Base-by-base conservation (phyloP, 1,140 invertebrate genomes). In the Drosophila sp. region DNA sequence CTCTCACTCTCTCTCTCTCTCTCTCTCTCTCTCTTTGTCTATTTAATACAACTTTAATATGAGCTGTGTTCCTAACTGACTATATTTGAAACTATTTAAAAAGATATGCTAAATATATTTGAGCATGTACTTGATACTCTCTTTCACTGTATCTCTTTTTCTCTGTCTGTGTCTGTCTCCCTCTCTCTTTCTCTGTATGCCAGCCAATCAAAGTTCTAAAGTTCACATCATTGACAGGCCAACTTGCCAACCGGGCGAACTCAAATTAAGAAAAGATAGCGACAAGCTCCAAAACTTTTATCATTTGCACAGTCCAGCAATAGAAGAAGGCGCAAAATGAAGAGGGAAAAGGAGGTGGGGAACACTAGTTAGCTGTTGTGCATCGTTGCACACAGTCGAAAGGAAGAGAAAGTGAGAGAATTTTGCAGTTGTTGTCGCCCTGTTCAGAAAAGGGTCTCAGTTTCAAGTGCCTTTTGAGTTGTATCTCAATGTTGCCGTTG, bases 151-250 rank as follows among this genome's bases (percentile, higher is more conserved):
- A 2, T 38, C 36, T 38, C 4, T 38, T n/a, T 38, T n/a, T n/a
- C n/a, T 38, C 36, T n/a, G 2, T 29, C 27, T 29, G 27, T 29
- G 25, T 27, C 25, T n/a, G n/a, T n/a, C n/a, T n/a, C n/a, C n/a
- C 36, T 38, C 4, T 38, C 36, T 38, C 36, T n/a, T 13, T 13
- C 36, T 38, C 21, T 57, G 21, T 53, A 36, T 62, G 59, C 48
- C 29, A 59, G 76, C 82, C 82, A 86, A 87, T 87, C 82, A 86
- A 87, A 87, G 82, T 87, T 86, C 70, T 78, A 87, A 86, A 86
- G 82, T 86, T 87, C 70, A 65, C 78, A 78, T 81, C 82, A 86
- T 81, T 87, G 78, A 87, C 81, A 83, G 61, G 59, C 64, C 69
- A 86, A 72, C 67, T 84, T 84, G 72, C 34, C 50, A 50, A 62